Evolutionary conservation across 2,113 vertebrate genomes (phyloP).

Genomic region (Aegithalos caudatus): DNA sequence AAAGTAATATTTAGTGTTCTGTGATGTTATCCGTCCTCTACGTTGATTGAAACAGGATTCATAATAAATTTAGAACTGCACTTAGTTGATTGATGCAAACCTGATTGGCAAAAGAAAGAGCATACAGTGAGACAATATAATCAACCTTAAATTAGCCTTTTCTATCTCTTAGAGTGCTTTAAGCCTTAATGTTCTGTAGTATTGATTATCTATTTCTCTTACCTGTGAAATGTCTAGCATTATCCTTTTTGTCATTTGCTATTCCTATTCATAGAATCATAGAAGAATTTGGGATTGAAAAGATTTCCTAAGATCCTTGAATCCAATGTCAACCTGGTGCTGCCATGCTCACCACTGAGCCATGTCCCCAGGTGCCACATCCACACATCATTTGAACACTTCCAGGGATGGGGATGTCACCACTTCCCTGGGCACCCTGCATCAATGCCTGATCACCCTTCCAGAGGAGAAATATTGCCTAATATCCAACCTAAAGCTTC

Average conservation of each 20-base stretch:
- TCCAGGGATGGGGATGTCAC: background rate
- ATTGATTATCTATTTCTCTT: background rate
- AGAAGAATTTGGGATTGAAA: background rate
- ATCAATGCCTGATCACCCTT: background rate
- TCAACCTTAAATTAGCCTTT: background rate
- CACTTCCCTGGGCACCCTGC: background rate
- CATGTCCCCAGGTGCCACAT: background rate
- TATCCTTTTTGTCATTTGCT: background rate
- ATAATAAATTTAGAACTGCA: background rate
- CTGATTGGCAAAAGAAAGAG: background rate
- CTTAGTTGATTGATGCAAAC: background rate
- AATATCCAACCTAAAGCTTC: background rate
- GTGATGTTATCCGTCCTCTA: background rate
- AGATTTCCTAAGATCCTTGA: background rate
- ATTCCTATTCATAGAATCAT: background rate
- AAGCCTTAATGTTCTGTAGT: background rate
- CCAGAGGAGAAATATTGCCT: background rate
- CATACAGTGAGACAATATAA: background rate
- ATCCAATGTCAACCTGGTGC: rapidly evolving
- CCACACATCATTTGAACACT: background rate
- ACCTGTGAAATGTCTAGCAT: background rate
- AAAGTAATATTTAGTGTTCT: background rate
- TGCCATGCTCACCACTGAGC: background rate
- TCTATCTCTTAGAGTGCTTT: background rate
- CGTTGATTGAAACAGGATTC: background rate